A percentile compares a stretch with the other conserved stretches of the same genome.
Evolutionary conservation across 2,113 vertebrate species (phyloP).

Genomic region (Nannobrachium achirus): DNA sequence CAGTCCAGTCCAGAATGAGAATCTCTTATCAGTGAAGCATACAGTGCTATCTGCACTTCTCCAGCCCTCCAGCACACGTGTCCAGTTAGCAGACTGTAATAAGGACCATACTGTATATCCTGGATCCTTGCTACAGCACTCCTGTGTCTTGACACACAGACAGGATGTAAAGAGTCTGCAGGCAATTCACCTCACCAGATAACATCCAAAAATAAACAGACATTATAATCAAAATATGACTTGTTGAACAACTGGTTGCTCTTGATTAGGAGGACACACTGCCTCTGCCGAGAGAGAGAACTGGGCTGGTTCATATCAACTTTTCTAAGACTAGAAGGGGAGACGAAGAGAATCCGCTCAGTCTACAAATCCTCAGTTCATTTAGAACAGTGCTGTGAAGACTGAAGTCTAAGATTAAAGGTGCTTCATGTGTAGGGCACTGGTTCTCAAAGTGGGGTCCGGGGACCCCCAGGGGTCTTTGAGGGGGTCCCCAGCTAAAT

Average conservation of each 20-base stretch:
- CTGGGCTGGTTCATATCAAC: conserved; percentile 7
- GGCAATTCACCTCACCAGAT: conserved; percentile 47
- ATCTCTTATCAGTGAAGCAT: conserved; percentile 8
- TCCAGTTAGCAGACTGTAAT: conserved; percentile 29
- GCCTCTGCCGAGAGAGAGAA: background rate
- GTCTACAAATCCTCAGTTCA: background rate
- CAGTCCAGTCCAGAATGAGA: conserved; percentile 5
- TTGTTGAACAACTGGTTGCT: conserved; percentile 10
- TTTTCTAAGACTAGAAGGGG: background rate
- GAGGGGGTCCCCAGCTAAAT: too few relatives aligned
- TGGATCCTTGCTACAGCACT: conserved; percentile 2
- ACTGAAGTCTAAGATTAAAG: background rate
- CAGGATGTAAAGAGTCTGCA: conserved; percentile 31
- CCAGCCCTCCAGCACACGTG: conserved; percentile 6
- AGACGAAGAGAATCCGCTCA: background rate
- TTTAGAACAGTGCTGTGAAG: background rate
- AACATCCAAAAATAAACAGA: conserved; percentile 48
- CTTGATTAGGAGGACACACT: background rate
- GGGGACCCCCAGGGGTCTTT: too few relatives aligned
- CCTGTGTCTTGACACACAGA: conserved; percentile 13
- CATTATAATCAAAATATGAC: conserved; percentile 29
- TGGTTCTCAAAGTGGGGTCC: too few relatives aligned
- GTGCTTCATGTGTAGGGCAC: too few relatives aligned
- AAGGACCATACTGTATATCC: conserved; percentile 37
- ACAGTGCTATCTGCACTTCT: conserved; percentile 14